Percentiles rank a stretch among this genome's conserved stretches.
phyloP scores from a whole-genome alignment of 2,113 vertebrate species.

The Phalacrocorax aristotelis region DNA sequence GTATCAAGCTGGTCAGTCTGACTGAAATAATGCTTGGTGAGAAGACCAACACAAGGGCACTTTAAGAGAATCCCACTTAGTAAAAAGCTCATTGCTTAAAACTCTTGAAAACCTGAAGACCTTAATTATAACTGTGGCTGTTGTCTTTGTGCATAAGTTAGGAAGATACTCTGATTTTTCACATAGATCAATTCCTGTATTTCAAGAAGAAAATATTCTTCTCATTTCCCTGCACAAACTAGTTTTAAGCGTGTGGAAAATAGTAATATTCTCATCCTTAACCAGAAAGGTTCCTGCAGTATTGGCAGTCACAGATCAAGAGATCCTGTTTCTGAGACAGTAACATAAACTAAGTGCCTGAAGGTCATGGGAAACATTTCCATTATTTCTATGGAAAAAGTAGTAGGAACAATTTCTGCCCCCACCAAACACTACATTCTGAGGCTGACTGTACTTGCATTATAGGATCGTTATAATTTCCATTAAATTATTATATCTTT shows the following conservation, averaged over 20 bases:
- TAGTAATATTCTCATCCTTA: background rate
- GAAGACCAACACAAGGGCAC: background rate
- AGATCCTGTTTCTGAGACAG: background rate
- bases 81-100: background rate
- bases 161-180: background rate
- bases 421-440: background rate
- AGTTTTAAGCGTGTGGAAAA: background rate
- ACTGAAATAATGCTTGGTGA: background rate
- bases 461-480: background rate
- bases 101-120: background rate
- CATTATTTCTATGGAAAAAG: background rate
- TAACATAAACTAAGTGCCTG: background rate
- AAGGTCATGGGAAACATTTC: constrained; percentile 6
- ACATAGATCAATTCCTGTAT: background rate
- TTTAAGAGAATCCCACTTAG: background rate
- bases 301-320: background rate
- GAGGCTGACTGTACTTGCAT: background rate
- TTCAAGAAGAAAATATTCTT: background rate
- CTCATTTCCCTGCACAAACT: background rate
- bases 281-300: background rate
- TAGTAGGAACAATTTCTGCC: background rate
- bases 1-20: background rate
- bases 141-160: background rate
- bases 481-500: background rate
- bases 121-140: background rate